Conservation (phyloP, 2,888 invertebrate genomes). For the Nephrotoma flavescens region DNA sequence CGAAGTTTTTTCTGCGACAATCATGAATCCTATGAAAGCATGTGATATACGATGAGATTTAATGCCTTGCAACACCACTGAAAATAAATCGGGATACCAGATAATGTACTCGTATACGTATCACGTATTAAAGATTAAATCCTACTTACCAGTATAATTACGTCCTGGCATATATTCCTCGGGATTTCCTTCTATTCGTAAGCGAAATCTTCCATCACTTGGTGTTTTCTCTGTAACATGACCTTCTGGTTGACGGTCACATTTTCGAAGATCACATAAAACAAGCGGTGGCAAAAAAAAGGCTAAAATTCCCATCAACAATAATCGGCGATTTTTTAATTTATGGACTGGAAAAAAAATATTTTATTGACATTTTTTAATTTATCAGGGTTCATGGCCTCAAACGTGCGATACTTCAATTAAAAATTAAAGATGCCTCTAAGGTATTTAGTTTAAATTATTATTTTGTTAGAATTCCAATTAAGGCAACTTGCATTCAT, state of each 20-base stretch:
- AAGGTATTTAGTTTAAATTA: no score
- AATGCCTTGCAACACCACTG: conserved; percentile 52
- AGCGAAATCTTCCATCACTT: conserved; percentile 53
- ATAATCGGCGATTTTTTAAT: not conserved
- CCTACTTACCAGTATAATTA: conserved; percentile 49
- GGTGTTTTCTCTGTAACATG: conserved; percentile 33
- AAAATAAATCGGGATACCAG: conserved; percentile 9
- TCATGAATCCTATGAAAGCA: conserved; percentile 67
- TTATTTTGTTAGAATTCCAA: no score
- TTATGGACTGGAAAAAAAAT: not conserved
- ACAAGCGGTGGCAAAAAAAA: not conserved
- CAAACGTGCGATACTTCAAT: no score
- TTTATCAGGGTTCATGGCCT: no score
- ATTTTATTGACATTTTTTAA: not conserved
- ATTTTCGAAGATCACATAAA: conserved; percentile 15
- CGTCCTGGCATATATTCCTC: conserved; percentile 56
- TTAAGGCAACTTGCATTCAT: no score
- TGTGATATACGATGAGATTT: conserved; percentile 41
- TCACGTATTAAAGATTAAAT: no score
- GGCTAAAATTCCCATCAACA: not conserved
- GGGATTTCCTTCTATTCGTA: conserved; percentile 50
- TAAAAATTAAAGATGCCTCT: no score
- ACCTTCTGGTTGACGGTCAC: conserved; percentile 36
- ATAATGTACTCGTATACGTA: no score
- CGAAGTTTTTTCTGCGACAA: conserved; percentile 58